phyloP scores from a whole-genome alignment of 2,113 vertebrate species.

The Tychaedon coryphoeus region DNA sequence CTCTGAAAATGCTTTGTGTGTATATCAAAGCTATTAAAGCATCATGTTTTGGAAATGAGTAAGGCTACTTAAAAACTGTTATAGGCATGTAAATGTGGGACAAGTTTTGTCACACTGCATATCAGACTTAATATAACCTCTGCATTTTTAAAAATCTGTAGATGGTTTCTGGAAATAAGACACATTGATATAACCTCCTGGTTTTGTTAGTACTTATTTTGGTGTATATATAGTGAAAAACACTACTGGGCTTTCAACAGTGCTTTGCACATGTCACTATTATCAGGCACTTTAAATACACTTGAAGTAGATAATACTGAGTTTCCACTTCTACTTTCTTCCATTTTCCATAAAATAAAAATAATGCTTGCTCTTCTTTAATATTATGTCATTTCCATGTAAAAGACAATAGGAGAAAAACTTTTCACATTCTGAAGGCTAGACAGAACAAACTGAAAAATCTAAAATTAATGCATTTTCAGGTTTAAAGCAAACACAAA shows the following conservation, averaged over 20 bases:
- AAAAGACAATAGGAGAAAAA: neutral
- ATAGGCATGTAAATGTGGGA: neutral
- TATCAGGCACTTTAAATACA: neutral
- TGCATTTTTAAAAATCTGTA: neutral
- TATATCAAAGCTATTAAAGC: neutral
- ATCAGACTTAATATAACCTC: neutral
- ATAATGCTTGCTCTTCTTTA: neutral
- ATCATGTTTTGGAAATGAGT: neutral
- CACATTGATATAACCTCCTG: neutral
- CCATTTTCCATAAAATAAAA: neutral
- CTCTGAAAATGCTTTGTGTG: neutral
- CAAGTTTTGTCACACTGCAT: neutral
- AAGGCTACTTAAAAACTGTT: neutral
- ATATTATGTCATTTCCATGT: neutral
- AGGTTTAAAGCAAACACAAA: neutral
- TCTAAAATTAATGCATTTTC: neutral
- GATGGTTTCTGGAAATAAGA: neutral
- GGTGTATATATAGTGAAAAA: neutral
- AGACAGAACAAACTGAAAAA: neutral
- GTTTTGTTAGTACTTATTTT: neutral
- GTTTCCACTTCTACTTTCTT: neutral
- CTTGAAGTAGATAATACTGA: neutral
- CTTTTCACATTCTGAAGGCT: neutral
- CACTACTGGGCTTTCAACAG: neutral
- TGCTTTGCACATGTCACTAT: neutral